These are phyloP conservation scores for Thecophora atra DNA, from an alignment of 2,888 invertebrate species.

Conservation along the genomic window DNA sequence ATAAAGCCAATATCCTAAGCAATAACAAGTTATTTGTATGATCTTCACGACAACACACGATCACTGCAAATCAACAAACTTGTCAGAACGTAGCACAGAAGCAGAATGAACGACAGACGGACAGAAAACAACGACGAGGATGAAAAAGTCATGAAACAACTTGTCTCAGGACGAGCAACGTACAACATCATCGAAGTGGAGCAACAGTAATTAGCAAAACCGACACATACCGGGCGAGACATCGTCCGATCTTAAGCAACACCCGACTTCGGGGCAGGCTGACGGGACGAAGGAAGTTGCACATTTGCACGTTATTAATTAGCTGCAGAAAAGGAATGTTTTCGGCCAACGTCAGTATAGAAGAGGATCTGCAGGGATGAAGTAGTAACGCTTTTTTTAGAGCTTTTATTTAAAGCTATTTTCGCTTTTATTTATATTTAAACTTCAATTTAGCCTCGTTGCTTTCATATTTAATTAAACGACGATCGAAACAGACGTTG, in stretches of 20 bases:
- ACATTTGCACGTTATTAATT: slow-evolving; percentile 22
- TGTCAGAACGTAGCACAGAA: slow-evolving; percentile 33
- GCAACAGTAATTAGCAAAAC: slow-evolving; percentile 16
- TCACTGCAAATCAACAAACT: slow-evolving; percentile 25
- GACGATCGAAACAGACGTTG: too few relatives aligned
- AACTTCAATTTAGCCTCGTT: too few relatives aligned
- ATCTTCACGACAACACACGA: slow-evolving; percentile 10
- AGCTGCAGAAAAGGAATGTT: not conserved
- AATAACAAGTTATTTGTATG: slow-evolving; percentile 1
- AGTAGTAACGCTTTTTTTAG: not conserved
- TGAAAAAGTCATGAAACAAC: not conserved
- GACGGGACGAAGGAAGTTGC: not conserved
- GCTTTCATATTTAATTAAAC: too few relatives aligned
- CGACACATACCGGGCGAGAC: slow-evolving; percentile 1
- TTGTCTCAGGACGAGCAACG: not conserved
- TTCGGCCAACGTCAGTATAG: not conserved
- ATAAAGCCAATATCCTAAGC: not conserved
- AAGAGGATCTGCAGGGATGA: not conserved
- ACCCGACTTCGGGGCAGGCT: not conserved
- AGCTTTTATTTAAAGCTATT: not conserved
- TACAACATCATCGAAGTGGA: slow-evolving; percentile 23
- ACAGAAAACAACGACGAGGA: not conserved
- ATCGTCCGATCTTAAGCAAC: slow-evolving; percentile 19
- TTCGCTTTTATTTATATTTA: not conserved
- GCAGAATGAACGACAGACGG: slow-evolving; percentile 3